Percentiles rank a stretch among this genome's conserved stretches.
Evolutionary conservation across 2,113 vertebrate genomes (phyloP).

Genomic region (Gallinago undulata): DNA sequence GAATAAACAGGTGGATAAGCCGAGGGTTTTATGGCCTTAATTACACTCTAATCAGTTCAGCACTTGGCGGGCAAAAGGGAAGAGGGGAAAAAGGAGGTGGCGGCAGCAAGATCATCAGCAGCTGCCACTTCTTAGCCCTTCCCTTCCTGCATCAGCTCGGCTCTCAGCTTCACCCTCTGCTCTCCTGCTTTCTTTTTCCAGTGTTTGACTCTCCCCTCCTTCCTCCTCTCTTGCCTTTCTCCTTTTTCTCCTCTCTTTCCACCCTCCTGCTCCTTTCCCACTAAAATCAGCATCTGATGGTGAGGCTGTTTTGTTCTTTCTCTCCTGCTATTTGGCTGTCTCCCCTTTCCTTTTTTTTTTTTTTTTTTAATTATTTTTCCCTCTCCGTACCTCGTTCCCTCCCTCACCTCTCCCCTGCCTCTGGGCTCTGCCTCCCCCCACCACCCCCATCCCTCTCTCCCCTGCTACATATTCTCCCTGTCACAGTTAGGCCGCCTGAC

Average conservation of each 20-base stretch:
- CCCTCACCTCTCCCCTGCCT: neutral
- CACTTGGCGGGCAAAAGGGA: conserved; percentile 82
- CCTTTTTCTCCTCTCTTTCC: neutral
- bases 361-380: neutral
- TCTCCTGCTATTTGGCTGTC: neutral
- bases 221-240: neutral
- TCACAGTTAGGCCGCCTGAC: conserved; percentile 88
- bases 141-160: neutral
- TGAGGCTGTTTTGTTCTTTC: neutral
- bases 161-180: neutral
- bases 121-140: neutral
- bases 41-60: conserved; percentile 99
- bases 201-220: neutral
- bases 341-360: neutral
- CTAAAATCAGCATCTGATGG: neutral
- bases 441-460: conserved; percentile 14
- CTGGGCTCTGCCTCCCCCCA: neutral
- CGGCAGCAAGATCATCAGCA: neutral
- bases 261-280: neutral
- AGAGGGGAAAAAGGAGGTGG: conserved; percentile 20
- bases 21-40: conserved; percentile 97
- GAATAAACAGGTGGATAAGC: conserved; percentile 99
- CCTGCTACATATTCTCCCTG: conserved; percentile 68
- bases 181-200: neutral
- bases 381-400: neutral